A percentile compares a stretch with the other conserved stretches of the same genome.
Conservation (phyloP, 2,888 invertebrate genomes). For the Epiblema foenella region DNA sequence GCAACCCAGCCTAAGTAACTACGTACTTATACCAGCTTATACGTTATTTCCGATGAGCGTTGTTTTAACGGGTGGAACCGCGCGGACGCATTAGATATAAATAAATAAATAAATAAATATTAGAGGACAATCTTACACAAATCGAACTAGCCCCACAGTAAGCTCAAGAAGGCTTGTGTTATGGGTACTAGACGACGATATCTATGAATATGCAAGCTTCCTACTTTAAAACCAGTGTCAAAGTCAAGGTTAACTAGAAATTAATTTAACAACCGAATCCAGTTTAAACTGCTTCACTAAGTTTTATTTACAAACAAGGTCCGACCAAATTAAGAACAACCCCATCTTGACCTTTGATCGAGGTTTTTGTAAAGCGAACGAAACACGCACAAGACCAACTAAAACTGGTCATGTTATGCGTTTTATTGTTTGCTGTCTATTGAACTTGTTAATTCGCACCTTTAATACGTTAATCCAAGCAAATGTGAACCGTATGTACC, state of each 20-base stretch:
- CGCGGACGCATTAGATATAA: not conserved
- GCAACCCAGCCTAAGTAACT: no score
- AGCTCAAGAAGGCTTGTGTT: no score
- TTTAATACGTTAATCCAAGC: not conserved
- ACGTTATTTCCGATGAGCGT: no score
- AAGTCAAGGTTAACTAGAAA: slow-evolving; percentile 49
- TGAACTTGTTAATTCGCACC: slow-evolving; percentile 19
- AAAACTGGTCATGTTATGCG: slow-evolving; percentile 13
- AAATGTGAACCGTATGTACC: slow-evolving; percentile 6
- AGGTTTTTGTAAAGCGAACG: not conserved
- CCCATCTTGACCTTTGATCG: slow-evolving; percentile 21
- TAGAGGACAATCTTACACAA: no score
- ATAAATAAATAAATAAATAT: no score
- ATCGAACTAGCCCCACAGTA: no score
- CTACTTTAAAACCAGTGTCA: slow-evolving; percentile 43
- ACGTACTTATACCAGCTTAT: no score
- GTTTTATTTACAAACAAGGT: slow-evolving; percentile 36
- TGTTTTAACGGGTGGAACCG: no score
- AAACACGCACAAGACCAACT: not conserved
- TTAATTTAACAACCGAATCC: slow-evolving; percentile 24
- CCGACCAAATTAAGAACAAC: slow-evolving; percentile 7
- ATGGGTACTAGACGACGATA: no score
- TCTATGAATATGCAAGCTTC: slow-evolving; percentile 27
- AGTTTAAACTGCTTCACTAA: slow-evolving; percentile 34
- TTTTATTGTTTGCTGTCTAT: slow-evolving; percentile 19